Percentiles rank a stretch among this genome's conserved stretches.
phyloP scores from a whole-genome alignment of 2,113 vertebrate genomes.

The Aptenodytes patagonicus region DNA sequence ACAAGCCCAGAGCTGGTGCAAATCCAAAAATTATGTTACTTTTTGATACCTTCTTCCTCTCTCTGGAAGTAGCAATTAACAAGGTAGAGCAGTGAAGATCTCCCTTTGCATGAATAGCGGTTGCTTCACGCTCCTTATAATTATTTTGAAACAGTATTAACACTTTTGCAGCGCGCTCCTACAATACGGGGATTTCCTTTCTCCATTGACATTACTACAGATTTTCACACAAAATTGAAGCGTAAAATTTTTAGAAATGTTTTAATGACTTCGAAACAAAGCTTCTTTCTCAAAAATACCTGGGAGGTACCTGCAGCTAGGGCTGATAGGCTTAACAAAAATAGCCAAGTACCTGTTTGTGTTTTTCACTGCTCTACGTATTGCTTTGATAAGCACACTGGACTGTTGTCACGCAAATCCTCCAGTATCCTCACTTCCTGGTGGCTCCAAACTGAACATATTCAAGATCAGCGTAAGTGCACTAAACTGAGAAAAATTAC shows the following conservation, averaged over 20 bases:
- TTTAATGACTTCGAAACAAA: not conserved
- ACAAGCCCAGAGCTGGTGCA: not conserved
- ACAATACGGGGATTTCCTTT: not conserved
- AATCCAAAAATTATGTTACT: not conserved
- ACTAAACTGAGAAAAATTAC: not conserved
- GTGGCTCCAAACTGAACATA: not conserved
- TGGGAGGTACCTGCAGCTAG: accelerated
- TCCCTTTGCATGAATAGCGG: not conserved
- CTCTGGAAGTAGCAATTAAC: not conserved
- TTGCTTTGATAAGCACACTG: not conserved
- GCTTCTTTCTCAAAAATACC: not conserved
- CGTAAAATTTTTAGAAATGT: not conserved
- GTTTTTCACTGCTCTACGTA: not conserved
- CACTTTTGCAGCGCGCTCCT: not conserved
- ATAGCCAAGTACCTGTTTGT: not conserved
- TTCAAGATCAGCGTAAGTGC: not conserved
- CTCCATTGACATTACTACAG: not conserved
- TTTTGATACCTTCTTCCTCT: not conserved
- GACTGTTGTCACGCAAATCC: not conserved
- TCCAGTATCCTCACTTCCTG: not conserved
- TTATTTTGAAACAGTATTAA: not conserved
- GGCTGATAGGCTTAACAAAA: not conserved
- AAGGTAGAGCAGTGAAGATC: not conserved
- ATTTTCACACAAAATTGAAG: not conserved
- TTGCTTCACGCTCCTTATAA: not conserved